Evolutionary conservation across 2,888 invertebrate species (phyloP).

Genomic region (Aphidoletes aphidimyza): DNA sequence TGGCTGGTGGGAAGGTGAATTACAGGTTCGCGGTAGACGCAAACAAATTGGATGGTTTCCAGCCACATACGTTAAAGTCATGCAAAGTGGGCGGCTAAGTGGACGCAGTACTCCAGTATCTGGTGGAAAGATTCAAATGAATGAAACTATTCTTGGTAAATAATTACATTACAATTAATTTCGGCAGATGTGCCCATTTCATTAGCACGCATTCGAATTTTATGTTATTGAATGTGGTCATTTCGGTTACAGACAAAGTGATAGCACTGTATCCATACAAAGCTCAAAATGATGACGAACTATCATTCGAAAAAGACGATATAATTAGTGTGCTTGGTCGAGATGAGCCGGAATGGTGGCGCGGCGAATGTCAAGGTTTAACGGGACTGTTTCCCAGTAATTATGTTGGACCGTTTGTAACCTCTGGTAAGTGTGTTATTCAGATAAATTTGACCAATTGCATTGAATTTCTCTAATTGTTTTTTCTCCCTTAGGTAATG

Average conservation of each 20-base stretch:
- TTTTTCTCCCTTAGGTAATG: background rate
- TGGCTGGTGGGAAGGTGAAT: slow-evolving; percentile 99
- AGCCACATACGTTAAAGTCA: slow-evolving; percentile 93
- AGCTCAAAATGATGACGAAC: slow-evolving; percentile 94
- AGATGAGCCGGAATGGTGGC: slow-evolving; percentile 98
- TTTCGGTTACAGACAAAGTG: slow-evolving; percentile 76
- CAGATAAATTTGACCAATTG: slow-evolving; percentile 57
- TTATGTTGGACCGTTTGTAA: slow-evolving; percentile 81
- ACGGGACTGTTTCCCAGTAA: slow-evolving; percentile 96
- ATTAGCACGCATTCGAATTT: no score
- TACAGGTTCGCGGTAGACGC: slow-evolving; percentile 90
- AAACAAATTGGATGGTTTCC: slow-evolving; percentile 99
- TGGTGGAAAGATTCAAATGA: slow-evolving; percentile 74
- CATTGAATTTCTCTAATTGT: background rate
- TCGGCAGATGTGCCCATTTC: background rate
- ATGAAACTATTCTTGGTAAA: slow-evolving; percentile 66
- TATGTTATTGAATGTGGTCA: background rate
- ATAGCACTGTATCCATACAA: slow-evolving; percentile 93
- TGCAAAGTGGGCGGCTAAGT: slow-evolving; percentile 76
- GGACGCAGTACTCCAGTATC: slow-evolving; percentile 80
- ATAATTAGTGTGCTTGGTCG: slow-evolving; percentile 88
- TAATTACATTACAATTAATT: background rate
- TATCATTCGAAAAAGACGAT: slow-evolving; percentile 91
- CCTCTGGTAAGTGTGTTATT: slow-evolving; percentile 68
- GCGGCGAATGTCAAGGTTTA: slow-evolving; percentile 89